These are phyloP conservation scores for Lordiphosa collinella DNA, from an alignment of 1,140 invertebrate genomes.

Conservation along the genomic window DNA sequence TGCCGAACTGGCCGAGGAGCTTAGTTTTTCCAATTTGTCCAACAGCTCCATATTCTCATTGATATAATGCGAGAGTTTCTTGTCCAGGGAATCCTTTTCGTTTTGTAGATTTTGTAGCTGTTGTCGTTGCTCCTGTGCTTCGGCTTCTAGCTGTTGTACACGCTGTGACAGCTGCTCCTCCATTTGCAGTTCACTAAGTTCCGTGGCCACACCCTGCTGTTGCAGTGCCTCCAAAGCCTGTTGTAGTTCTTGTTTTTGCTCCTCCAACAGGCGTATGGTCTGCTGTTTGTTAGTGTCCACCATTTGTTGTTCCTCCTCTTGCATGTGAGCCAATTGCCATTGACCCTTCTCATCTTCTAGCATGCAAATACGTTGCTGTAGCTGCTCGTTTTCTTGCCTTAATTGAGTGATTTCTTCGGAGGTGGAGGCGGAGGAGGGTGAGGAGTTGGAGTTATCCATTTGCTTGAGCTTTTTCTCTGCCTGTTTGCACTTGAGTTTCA, in stretches of 20 bases:
- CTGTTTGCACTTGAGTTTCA: slow-evolving; percentile 91
- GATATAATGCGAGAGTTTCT: slow-evolving; percentile 83
- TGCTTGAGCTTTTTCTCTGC: slow-evolving; percentile 90
- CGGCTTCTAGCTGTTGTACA: slow-evolving; percentile 80
- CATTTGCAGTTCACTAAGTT: slow-evolving; percentile 83
- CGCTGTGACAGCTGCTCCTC: slow-evolving; percentile 83
- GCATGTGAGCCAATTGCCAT: slow-evolving; percentile 84
- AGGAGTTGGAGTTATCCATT: slow-evolving; percentile 83
- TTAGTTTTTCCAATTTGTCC: slow-evolving; percentile 85
- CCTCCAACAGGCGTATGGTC: slow-evolving; percentile 62
- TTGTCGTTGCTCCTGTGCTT: slow-evolving; percentile 81
- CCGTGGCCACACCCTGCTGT: slow-evolving; percentile 81
- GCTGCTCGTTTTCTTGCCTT: slow-evolving; percentile 82
- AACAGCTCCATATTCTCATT: slow-evolving; percentile 85
- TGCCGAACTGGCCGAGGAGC: slow-evolving; percentile 84
- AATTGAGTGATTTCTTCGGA: slow-evolving; percentile 82
- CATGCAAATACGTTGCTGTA: slow-evolving; percentile 89
- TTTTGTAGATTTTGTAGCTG: slow-evolving; percentile 80
- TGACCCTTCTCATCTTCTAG: slow-evolving; percentile 95
- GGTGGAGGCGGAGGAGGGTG: no score
- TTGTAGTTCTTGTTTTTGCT: slow-evolving; percentile 63
- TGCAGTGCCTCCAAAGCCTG: slow-evolving; percentile 51
- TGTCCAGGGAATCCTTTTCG: slow-evolving; percentile 81
- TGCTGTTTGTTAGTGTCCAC: slow-evolving; percentile 26
- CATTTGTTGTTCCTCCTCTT: slow-evolving; percentile 25